Conservation (phyloP, 2,113 vertebrate genomes). For the Podocnemis expansa region DNA sequence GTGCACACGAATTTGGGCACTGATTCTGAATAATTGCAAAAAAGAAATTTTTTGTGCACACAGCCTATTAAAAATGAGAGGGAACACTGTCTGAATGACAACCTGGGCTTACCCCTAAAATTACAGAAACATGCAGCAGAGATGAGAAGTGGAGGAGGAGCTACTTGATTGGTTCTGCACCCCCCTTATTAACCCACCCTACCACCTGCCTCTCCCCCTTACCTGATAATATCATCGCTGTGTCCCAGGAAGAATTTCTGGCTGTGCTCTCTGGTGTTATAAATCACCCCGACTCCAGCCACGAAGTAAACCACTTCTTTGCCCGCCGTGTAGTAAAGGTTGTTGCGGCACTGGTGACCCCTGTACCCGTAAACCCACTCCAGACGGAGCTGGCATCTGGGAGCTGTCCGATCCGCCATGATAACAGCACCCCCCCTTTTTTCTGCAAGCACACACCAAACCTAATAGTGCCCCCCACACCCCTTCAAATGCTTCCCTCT, state of each 20-base stretch:
- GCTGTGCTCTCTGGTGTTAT: conserved; percentile 94
- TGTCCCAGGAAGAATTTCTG: conserved; percentile 99
- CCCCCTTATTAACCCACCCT: conserved; percentile 58
- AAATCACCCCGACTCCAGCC: conserved; percentile 97
- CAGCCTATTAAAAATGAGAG: too few relatives aligned
- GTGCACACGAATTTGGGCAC: too few relatives aligned
- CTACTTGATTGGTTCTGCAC: conserved; percentile 41
- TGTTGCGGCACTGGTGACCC: conserved; percentile 98
- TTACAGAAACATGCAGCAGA: neutral
- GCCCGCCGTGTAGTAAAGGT: conserved; percentile 96
- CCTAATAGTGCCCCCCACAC: conserved; percentile 32
- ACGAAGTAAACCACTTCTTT: conserved; percentile 98
- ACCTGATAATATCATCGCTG: conserved; percentile 99
- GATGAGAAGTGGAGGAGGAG: neutral
- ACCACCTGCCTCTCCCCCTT: conserved; percentile 61
- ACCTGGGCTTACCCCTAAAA: conserved; percentile 5
- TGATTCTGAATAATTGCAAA: too few relatives aligned
- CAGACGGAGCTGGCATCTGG: conserved; percentile 92
- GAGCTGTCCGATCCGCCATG: conserved; percentile 96
- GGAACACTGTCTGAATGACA: too few relatives aligned
- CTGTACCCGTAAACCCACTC: conserved; percentile 99
- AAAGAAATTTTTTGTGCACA: too few relatives aligned
- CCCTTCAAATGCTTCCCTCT: neutral
- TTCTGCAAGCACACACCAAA: neutral
- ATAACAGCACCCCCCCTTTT: conserved; percentile 71